phyloP scores from a whole-genome alignment of 2,888 invertebrate species.

The Strigamia crassipes region DNA sequence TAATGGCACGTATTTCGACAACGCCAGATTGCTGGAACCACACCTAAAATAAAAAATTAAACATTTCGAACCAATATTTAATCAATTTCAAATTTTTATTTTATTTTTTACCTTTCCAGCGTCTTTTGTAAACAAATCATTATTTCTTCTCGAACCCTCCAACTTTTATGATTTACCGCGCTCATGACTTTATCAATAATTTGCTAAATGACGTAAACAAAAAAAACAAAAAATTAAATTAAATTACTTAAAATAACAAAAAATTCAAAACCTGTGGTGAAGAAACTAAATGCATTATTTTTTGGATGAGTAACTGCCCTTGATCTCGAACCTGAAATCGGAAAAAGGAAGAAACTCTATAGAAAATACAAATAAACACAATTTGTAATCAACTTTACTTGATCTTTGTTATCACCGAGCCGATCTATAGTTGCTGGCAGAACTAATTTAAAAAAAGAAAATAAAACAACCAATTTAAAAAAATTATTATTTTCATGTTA shows the following conservation, averaged over 20 bases:
- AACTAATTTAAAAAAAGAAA: constrained; percentile 53
- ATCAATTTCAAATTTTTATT: too few species aligned
- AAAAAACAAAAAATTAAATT: neutral
- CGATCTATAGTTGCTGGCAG: constrained; percentile 58
- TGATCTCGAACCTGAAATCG: constrained; percentile 67
- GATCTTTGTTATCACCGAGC: constrained; percentile 60
- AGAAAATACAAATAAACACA: neutral
- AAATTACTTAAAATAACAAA: neutral
- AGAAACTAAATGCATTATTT: constrained; percentile 74
- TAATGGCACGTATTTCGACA: constrained; percentile 80
- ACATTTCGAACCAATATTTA: constrained; percentile 31
- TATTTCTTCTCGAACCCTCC: constrained; percentile 88
- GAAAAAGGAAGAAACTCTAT: constrained; percentile 37
- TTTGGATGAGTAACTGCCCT: constrained; percentile 72
- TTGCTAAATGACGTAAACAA: constrained; percentile 60
- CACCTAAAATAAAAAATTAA: constrained; percentile 65
- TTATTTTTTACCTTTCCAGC: constrained; percentile 84
- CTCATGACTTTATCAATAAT: constrained; percentile 72
- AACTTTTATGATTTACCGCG: constrained; percentile 84
- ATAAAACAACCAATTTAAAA: too few species aligned
- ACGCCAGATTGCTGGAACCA: constrained; percentile 79
- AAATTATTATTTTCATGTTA: neutral
- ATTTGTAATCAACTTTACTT: constrained; percentile 53
- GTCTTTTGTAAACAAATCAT: constrained; percentile 79
- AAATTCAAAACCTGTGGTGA: constrained; percentile 51